Evolutionary conservation across 2,113 vertebrate species (phyloP).

Genomic region (Saccopteryx leptura): DNA sequence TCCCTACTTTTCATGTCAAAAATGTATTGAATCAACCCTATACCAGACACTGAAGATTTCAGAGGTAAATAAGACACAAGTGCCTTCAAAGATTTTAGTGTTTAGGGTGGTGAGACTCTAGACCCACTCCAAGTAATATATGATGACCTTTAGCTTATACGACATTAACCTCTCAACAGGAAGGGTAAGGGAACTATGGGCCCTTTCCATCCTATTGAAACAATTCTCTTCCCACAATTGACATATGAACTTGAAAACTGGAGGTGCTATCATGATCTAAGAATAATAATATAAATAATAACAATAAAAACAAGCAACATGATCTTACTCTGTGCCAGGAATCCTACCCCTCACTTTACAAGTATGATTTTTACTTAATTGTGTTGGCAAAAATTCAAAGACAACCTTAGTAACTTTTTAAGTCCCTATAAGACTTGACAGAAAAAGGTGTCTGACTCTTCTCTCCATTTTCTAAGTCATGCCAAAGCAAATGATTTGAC

Average conservation of each 20-base stretch:
- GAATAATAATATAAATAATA: constrained; percentile 45
- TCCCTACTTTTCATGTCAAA: background rate
- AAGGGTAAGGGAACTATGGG: background rate
- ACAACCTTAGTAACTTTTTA: constrained; percentile 56
- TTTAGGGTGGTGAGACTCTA: background rate
- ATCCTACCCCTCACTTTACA: background rate
- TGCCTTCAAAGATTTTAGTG: background rate
- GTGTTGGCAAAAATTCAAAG: constrained; percentile 66
- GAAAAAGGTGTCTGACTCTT: constrained; percentile 1
- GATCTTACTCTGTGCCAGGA: constrained; percentile 37
- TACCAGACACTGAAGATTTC: background rate
- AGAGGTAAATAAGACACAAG: background rate
- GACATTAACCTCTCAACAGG: constrained; percentile 1
- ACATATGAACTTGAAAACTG: background rate
- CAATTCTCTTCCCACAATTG: background rate
- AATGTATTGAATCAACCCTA: background rate
- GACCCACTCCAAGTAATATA: background rate
- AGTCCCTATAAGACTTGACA: background rate
- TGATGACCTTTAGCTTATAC: background rate
- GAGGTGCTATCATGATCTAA: background rate
- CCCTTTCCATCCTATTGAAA: background rate
- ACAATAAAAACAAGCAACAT: constrained; percentile 15
- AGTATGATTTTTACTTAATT: constrained; percentile 65
- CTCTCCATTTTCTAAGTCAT: constrained; percentile 26
- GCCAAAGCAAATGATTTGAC: constrained; percentile 37